Evolutionary conservation across 2,113 vertebrate species (phyloP).

Genomic region (Numida meleagris): DNA sequence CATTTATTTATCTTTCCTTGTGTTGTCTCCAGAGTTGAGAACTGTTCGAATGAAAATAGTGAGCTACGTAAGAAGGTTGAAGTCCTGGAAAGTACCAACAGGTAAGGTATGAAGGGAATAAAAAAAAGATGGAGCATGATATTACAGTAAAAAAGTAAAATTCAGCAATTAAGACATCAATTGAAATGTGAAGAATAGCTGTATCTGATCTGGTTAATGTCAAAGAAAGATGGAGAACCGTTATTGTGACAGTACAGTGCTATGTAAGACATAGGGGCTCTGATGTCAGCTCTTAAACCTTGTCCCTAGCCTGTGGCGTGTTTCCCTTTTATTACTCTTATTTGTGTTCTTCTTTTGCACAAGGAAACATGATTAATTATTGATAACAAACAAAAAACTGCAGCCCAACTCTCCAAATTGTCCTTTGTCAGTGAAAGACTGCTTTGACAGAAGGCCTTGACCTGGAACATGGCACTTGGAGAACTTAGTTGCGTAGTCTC

Average conservation of each 20-base stretch:
- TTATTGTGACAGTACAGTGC: not conserved
- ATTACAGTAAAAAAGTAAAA: not conserved
- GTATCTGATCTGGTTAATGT: not conserved
- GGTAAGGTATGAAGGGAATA: constrained; percentile 74
- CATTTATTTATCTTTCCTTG: not conserved
- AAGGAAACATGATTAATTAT: not conserved
- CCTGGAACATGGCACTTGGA: not conserved
- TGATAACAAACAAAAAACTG: not conserved
- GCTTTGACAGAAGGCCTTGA: not conserved
- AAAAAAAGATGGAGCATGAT: fast-evolving
- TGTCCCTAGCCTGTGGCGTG: not conserved
- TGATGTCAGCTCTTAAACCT: not conserved
- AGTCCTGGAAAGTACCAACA: constrained; percentile 94
- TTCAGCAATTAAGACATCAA: not conserved
- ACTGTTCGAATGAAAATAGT: constrained; percentile 93
- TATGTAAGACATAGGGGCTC: not conserved
- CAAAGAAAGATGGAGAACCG: not conserved
- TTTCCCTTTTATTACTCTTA: not conserved
- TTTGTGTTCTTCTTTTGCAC: not conserved
- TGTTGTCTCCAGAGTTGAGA: constrained; percentile 88
- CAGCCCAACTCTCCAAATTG: not conserved
- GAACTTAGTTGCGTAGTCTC: not conserved
- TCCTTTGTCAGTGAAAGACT: not conserved
- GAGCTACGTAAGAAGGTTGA: constrained; percentile 97
- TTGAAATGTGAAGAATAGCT: not conserved